Base-by-base conservation (phyloP, 2,888 invertebrate species). In the Calameuta pallipes region DNA sequence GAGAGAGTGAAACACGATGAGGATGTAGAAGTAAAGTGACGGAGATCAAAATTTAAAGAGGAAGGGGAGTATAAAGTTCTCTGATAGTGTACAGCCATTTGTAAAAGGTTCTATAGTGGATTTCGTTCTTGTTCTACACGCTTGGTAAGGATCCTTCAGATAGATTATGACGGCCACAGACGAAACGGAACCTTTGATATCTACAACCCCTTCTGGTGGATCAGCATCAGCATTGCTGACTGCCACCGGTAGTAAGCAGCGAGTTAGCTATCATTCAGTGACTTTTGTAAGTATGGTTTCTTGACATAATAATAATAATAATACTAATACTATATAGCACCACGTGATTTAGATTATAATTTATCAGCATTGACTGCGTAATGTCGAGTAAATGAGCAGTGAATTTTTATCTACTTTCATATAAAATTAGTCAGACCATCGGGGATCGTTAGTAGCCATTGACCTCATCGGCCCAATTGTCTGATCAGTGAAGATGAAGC, bases 171-270 rank as follows among this genome's bases (percentile, higher is more conserved):
- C 89, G 11, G 86, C 87, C 12, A 85, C 84, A 3, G 89, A 88
- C 31, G 89, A 89, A 81, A 87, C 81, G n/a, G 87, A 88, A 41
- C 89, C 88, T 3, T 78, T 89, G 74, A 86, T 89, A 76, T 70
- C 86, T 6, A 76, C 84, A 11, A 79, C 83, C 4, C 75, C 81
- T 71, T 71, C 71, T 6, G 56, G 56, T 56, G 56, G 56, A 9
- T 56, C 56, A 9, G 9, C 56, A 23, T 56, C 56, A 23, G 69
- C 83, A 4, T 78, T 79, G 6, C 75, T 81, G 11, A 81, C 83
- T 68, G 81, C 80, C 31, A 74, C 80, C 3, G 77, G 35, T 36
- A 83, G 84, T 69, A 76, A 76, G 11, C 85, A 82, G 74, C 83
- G 86, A 41, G 79, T 80, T 34, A 83, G 83, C n/a, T 89, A 89